phyloP scores from a whole-genome alignment of 2,888 invertebrate genomes.

The Neoaliturus tenellus region DNA sequence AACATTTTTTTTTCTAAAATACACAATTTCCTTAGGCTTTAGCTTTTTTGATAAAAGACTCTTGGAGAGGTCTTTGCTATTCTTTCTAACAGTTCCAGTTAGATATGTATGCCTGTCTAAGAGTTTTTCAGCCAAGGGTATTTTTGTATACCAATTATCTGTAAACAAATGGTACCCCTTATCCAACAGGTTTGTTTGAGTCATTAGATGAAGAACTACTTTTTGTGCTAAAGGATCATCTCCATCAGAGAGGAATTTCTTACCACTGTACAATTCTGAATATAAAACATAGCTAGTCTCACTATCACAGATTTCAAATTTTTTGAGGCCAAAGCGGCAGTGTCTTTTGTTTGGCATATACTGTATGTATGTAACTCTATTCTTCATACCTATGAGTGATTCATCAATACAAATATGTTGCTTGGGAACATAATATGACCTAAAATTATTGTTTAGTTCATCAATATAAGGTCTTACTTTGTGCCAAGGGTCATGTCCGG shows the following conservation, averaged over 20 bases:
- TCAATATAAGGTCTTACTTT: constrained; percentile 41
- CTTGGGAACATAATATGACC: not conserved
- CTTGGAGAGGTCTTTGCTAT: not conserved
- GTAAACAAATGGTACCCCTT: constrained; percentile 28
- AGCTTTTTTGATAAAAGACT: not conserved
- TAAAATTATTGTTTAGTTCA: constrained; percentile 31
- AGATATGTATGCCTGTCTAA: constrained; percentile 12
- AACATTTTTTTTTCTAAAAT: constrained; percentile 28
- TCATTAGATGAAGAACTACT: constrained; percentile 2
- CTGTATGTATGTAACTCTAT: constrained; percentile 18
- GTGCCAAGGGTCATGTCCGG: constrained; percentile 32
- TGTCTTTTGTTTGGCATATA: constrained; percentile 32
- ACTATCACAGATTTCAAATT: constrained; percentile 37
- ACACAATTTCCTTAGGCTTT: not conserved
- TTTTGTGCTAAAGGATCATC: constrained; percentile 26
- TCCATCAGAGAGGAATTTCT: constrained; percentile 10
- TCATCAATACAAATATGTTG: constrained; percentile 39
- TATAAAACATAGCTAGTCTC: constrained; percentile 25
- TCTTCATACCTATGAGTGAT: constrained; percentile 37
- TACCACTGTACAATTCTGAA: constrained; percentile 26
- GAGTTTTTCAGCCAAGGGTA: not conserved
- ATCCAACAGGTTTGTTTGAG: constrained; percentile 25
- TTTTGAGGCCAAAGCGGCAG: constrained; percentile 15
- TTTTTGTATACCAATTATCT: constrained; percentile 37
- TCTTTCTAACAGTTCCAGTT: constrained; percentile 1